phyloP scores from a whole-genome alignment of 2,113 vertebrate genomes.

The Microcebus tavaratra region DNA sequence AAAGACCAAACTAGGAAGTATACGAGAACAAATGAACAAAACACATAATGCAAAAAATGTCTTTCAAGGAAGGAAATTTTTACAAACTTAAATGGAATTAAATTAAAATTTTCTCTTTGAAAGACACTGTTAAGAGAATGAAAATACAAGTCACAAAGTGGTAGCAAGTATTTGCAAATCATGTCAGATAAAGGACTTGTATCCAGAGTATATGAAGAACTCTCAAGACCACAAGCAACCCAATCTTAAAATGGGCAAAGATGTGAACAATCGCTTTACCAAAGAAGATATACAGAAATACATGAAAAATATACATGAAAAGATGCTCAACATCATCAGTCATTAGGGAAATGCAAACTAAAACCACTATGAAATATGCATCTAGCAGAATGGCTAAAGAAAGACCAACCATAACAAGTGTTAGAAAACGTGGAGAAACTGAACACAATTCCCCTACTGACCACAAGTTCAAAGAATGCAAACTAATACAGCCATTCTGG shows the following conservation, averaged over 20 bases:
- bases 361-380: neutral
- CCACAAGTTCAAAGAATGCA: neutral
- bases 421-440: neutral
- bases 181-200: neutral
- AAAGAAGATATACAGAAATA: neutral
- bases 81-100: neutral
- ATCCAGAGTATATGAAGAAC: neutral
- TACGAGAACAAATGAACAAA: neutral
- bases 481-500: neutral
- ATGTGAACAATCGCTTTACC: neutral
- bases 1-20: neutral
- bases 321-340: neutral
- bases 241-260: neutral
- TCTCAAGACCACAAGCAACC: slow-evolving; percentile 28
- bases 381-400: neutral
- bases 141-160: too few relatives aligned
- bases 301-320: neutral
- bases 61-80: neutral
- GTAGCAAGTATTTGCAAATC: neutral
- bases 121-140: neutral
- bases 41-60: neutral
- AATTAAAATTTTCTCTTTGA: slow-evolving; percentile 1
- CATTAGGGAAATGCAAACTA: slow-evolving; percentile 18
- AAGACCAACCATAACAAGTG: neutral
- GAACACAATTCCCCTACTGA: neutral